Evolutionary conservation across 2,888 invertebrate genomes (phyloP), one percentile per base, ranked within the genome.

Genomic region (Orthosia gracilis): DNA sequence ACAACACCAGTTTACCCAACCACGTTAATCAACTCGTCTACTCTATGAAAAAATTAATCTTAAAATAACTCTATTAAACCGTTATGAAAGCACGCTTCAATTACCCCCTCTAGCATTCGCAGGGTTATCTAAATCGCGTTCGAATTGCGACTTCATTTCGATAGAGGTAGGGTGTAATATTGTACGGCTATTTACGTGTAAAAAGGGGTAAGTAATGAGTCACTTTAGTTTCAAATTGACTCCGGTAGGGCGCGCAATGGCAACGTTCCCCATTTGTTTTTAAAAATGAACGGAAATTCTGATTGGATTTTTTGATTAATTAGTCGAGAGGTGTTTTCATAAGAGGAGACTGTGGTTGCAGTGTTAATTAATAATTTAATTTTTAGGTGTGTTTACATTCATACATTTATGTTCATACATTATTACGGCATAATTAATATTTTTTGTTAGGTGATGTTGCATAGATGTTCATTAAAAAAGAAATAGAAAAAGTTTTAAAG

Each of bases 221-320:
- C 87, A 88, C 88, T 92, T 91, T 88, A 91, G 89, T 91, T 90
- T 87, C 83, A 88, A 89, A 89, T 89, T 90, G 88, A 88, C 85
- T 83, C 74, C 85, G 70, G 78, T 76, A 74, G 71, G 82, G 75
- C 52, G 75, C 75, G 76, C 83, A 86, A 85, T 85, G 85, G 88
- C 83, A 83, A 75, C 85, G 84, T 86, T 83, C 61, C 80, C 89
- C 89, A 85, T 89, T 88, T 88, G 88, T 88, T 90, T 89, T 88
- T 86, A 93, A 92, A 93, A 91, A 91, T 90, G 87, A 88, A 93
- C 87, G 87, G 88, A 88, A 86, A 85, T 91, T 89, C 90, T 92
- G 91, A 93, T 93, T 93, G 92, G 89, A 85, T 92, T 93, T 85
- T 90, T 89, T 89, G 85, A 89, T 90, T 89, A 92, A 92, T 91